Conservation (phyloP, 2,888 invertebrate species). For the Lissonota sp. region DNA sequence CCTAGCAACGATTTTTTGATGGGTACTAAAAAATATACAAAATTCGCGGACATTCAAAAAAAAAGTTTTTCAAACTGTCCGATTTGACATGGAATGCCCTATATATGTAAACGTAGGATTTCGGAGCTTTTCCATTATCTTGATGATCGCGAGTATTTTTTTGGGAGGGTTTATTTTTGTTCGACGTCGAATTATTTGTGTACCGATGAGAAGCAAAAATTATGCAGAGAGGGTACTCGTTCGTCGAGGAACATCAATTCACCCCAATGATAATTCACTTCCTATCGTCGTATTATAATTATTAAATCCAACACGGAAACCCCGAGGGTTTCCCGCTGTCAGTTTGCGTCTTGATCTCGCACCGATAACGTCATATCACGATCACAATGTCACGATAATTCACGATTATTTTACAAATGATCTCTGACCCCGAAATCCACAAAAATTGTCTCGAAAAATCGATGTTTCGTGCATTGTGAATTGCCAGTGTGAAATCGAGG, state of each 20-base stretch:
- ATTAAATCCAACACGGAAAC: too few species aligned
- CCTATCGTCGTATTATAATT: too few species aligned
- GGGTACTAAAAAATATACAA: too few species aligned
- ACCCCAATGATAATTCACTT: slow-evolving; percentile 4
- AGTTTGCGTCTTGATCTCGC: slow-evolving; percentile 6
- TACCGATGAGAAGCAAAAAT: not conserved
- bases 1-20: too few species aligned
- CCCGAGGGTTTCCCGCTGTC: not conserved
- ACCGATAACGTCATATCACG: not conserved
- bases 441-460: too few species aligned
- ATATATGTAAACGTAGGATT: too few species aligned
- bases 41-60: too few species aligned
- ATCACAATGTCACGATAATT: not conserved
- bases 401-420: slow-evolving; percentile 1
- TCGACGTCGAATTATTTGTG: not conserved
- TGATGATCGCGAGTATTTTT: not conserved
- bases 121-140: slow-evolving; percentile 2
- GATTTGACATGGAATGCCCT: too few species aligned
- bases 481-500: too few species aligned
- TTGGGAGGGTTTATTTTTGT: not conserved
- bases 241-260: not conserved
- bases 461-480: too few species aligned
- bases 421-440: too few species aligned
- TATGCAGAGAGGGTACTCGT: slow-evolving; percentile 14
- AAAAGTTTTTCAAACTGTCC: too few species aligned